These are phyloP conservation scores for Tenthredo mesomela DNA, from an alignment of 2,888 invertebrate species.

Conservation along the genomic window DNA sequence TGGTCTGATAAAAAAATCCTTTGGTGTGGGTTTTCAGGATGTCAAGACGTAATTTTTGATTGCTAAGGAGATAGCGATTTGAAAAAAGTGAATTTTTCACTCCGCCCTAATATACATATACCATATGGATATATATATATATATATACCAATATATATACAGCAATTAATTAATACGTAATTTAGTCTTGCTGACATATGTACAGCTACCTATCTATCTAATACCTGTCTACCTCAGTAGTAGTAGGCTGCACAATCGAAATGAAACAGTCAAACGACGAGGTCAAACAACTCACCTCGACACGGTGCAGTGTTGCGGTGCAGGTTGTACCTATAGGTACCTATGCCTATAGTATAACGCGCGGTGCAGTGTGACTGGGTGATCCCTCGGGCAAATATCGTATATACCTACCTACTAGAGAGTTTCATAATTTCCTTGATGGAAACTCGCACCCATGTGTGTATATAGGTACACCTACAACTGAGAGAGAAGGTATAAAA, in stretches of 20 bases:
- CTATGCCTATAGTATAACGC: no score
- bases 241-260: background rate
- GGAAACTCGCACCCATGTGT: background rate
- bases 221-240: background rate
- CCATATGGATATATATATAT: no score
- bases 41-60: no score
- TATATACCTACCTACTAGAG: background rate
- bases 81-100: no score
- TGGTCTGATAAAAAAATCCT: no score
- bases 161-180: background rate
- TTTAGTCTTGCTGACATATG: background rate
- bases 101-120: no score
- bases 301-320: background rate
- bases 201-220: background rate
- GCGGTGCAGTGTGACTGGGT: no score
- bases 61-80: no score
- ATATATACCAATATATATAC: no score
- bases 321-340: no score
- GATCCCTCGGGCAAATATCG: slow-evolving; percentile 36
- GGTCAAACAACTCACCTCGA: slow-evolving; percentile 33
- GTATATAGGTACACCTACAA: background rate
- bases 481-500: no score
- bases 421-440: slow-evolving; percentile 50
- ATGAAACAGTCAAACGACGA: background rate
- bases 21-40: no score